Conservation (phyloP, 2,797 vertebrate genomes). For the Furcifer pardalis region DNA sequence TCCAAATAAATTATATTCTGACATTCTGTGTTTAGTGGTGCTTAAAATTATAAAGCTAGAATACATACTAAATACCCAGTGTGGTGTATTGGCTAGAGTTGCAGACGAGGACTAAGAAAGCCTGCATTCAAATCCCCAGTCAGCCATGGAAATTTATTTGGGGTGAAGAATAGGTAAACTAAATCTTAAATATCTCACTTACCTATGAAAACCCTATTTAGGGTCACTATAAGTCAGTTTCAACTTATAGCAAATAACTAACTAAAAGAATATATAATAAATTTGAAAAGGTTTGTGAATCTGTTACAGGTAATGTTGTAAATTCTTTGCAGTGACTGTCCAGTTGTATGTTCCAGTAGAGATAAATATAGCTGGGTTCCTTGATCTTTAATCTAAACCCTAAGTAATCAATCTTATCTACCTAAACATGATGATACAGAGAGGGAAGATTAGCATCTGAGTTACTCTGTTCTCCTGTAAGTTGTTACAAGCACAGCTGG, state of each 20-base stretch:
- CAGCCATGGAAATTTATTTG: too few species aligned
- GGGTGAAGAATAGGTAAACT: too few species aligned
- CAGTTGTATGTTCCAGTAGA: neutral
- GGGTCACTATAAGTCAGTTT: too few species aligned
- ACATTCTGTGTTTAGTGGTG: conserved; percentile 5
- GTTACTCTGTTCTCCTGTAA: neutral
- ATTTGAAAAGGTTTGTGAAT: conserved; percentile 17
- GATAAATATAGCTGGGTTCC: neutral
- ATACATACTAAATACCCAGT: conserved; percentile 16
- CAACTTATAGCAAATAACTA: too few species aligned
- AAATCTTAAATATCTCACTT: too few species aligned
- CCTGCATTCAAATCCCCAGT: too few species aligned
- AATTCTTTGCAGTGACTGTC: neutral
- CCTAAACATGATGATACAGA: neutral
- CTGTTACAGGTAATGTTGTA: neutral
- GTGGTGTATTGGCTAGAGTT: too few species aligned
- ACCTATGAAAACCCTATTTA: too few species aligned
- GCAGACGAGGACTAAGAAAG: too few species aligned
- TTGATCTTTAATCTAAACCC: neutral
- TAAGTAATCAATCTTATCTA: neutral
- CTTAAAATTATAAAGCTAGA: neutral
- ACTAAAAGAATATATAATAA: conserved; percentile 20
- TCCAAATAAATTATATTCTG: neutral
- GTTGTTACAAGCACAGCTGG: neutral
- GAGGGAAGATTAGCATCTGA: neutral